Base-by-base conservation (phyloP, 23 tunicate species). In the Phallusia fumigata region DNA sequence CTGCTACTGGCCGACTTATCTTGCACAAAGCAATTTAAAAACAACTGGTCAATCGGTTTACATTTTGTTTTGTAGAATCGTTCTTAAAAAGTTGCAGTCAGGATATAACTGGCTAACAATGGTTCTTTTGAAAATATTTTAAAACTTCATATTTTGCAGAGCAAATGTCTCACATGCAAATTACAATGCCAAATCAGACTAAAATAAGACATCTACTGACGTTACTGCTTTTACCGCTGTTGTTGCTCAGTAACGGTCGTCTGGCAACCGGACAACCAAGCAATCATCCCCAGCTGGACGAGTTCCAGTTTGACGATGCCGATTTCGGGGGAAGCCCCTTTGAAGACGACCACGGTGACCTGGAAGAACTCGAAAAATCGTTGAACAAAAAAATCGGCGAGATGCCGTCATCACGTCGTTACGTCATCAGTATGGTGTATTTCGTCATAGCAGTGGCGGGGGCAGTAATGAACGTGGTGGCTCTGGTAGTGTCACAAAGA, bases 401-500 rank as follows among this genome's bases (percentile, higher is more conserved):
- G 28, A 58, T 24, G 28, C 8, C 69, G 16, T 74, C 77, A 33
- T 32, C 77, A 18, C 77, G 77, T 3, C 77, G 77, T 74, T 32
- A 32, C 44, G 77, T 74, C 36, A 74, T 74, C 44, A 32, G 40
- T 30, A 5, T 74, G n/a, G 40, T 74, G 40, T 74, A 74, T 33
- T 32, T 74, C 77, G 30, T 74, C 36, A 74, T 74, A 24, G 40
- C 44, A 0, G 77, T 74, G 22, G 77, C n/a, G 40, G 77, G 77
- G n/a, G 40, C 44, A 0, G 77, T 74, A 31, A 32, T 74, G 40
- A 74, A 74, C 77, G 40, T 74, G 77, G 40, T 30, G 36, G 36
- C 77, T 12, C 3, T 74, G 22, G 36, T 74, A 0, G 30, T 30
- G 40, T 51, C 83, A 79, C 83, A 79, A 26, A 16, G 73, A 24